Base-by-base conservation (phyloP, 2,888 invertebrate genomes). In the Drosophila paucipuncta region DNA sequence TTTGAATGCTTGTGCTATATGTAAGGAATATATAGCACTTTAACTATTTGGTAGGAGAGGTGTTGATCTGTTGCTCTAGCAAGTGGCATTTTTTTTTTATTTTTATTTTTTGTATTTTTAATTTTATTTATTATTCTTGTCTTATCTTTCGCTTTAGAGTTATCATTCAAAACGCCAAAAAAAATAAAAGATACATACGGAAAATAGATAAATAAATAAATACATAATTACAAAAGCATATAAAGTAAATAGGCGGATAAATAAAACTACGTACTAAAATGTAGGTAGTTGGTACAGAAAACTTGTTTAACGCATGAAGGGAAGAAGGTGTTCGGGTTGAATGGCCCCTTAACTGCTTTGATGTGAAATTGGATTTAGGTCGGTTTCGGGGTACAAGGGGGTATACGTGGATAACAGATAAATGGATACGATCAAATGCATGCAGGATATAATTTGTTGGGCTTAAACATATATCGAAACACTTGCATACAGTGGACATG, bases 61-160 rank as follows among this genome's bases (percentile, higher is more conserved):
- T 93, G 93, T 93, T 93, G 93, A 93, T 92, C 91, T 92, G 91
- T 92, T 91, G 91, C 91, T 86, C 89, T 91, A 83, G 78, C 89
- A 89, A 81, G 67, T 81, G 82, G 74, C 66, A 73, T 76, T 67
- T 79, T 64, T 77, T 80, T 54, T 73, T 10, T 39, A n/a, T 5
- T 37, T 80, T 61, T 54, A 59, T 68, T 35, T 54, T 43, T 76
- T 62, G 61, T 57, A 57, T 47, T 50, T 28, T 10, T 4, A 28
- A 5, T 28, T 16, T 28, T 1, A 59, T 71, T 63, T 31, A 2
- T 31, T 22, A 22, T 2, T 67, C 16, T 47, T 47, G 47, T 16
- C 41, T 31, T 58, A 30, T 69, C 52, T 65, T 74, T 78, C 68
- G 66, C 72, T 81, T 80, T 73, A 74, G 57, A 67, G 50, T 60